Evolutionary conservation across 1,140 invertebrate genomes (phyloP).

Genomic region (Latrodectus geometricus): DNA sequence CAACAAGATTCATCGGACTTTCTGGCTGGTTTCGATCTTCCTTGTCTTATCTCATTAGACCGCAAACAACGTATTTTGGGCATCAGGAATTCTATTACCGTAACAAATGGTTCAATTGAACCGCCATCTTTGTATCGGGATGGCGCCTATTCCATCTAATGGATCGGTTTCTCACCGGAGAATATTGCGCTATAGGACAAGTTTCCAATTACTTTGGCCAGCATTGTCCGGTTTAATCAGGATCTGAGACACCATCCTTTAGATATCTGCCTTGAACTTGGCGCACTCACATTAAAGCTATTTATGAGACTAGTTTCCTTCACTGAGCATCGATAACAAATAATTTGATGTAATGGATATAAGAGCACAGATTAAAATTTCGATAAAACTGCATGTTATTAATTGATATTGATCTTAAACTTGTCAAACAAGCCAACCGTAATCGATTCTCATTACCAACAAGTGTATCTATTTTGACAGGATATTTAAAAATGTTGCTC

Average conservation of each 20-base stretch:
- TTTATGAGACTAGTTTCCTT: too few relatives aligned
- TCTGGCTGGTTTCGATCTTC: conserved; percentile 1
- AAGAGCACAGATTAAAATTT: too few relatives aligned
- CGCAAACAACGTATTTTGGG: conserved; percentile 39
- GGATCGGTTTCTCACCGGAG: conserved; percentile 37
- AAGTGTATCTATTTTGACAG: too few relatives aligned
- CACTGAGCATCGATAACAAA: too few relatives aligned
- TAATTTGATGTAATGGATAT: too few relatives aligned
- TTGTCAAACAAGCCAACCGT: too few relatives aligned
- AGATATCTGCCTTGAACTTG: not conserved
- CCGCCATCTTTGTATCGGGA: conserved; percentile 34
- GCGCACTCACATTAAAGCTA: not conserved
- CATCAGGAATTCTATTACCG: conserved; percentile 53
- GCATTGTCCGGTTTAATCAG: conserved; percentile 41
- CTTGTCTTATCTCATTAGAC: conserved; percentile 13
- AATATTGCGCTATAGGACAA: conserved; percentile 42
- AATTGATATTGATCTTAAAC: too few relatives aligned
- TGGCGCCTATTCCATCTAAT: conserved; percentile 32
- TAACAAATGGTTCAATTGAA: conserved; percentile 49
- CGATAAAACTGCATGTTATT: too few relatives aligned
- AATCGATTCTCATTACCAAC: too few relatives aligned
- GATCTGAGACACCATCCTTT: conserved; percentile 11
- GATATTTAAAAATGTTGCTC: too few relatives aligned
- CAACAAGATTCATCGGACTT: not conserved
- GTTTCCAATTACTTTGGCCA: conserved; percentile 37